Base-by-base conservation (phyloP, 2,113 vertebrate genomes). In the Jaculus jaculus region DNA sequence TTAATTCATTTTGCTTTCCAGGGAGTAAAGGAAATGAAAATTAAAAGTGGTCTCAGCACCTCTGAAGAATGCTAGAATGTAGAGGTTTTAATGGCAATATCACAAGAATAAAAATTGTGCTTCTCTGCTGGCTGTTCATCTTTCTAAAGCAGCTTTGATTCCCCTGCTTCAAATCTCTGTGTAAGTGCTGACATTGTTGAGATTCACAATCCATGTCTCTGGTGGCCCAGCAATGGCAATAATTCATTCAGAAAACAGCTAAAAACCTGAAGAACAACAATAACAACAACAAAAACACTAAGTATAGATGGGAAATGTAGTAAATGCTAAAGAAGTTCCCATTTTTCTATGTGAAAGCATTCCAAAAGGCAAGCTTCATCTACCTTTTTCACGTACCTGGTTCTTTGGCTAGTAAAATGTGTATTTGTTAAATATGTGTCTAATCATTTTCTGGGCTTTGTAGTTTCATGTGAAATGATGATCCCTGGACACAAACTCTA, bases 1-100 rank as follows among this genome's bases (percentile, higher is more conserved):
- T 98, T 97, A 97, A 97, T 97, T 98, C 96, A 96, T 93, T 96
- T 97, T 96, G 93, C 79, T 96, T 98, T 96, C 94, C 88, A 95
- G 73, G 71, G 90, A 95, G 65, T 37, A 71, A 95, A 92, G 85
- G 71, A 95, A 89, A 94, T 80, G 15, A 90, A 97, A 97, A 91
- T 94, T 97, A 97, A 97, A 98, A 97, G 96, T 95, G 72, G 73
- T 86, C 94, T 95, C 90, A 83, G 74, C 79, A 92, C 30, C 18
- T 0, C 30, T 88, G 83, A 94, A 88, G 65, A 91, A 94, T 42
- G 54, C 51, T 80, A 79, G 12, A 83, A 69, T 61, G 39, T 74
- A 60, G 81, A 80, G 61, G 16, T 80, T 79, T 74, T 10, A 32
- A 72, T 60, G 65, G 37, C 54, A 68, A 47, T 58, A 65, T 83